Conservation (phyloP, 2,797 vertebrate species). For the Protonibea diacanthus region DNA sequence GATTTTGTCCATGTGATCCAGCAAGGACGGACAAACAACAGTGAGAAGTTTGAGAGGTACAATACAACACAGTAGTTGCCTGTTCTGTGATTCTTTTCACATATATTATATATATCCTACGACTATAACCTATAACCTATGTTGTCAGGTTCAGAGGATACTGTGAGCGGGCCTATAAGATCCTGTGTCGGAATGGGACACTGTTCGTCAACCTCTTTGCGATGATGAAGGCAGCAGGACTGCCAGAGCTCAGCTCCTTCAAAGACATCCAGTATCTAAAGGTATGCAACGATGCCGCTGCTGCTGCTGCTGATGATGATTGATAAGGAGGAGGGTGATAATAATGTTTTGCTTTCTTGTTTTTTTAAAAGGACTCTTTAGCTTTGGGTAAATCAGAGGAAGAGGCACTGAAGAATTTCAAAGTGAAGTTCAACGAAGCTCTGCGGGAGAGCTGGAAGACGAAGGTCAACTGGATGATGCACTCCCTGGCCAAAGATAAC, state of each 20-base stretch:
- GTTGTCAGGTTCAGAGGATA: slow-evolving; percentile 92
- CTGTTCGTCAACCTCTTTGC: slow-evolving; percentile 98
- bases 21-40: slow-evolving; percentile 95
- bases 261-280: slow-evolving; percentile 99
- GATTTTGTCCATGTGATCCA: slow-evolving; percentile 99
- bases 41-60: slow-evolving; percentile 97
- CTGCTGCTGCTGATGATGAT: neutral
- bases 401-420: slow-evolving; percentile 97
- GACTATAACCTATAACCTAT: neutral
- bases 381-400: slow-evolving; percentile 96
- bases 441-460: slow-evolving; percentile 99
- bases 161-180: slow-evolving; percentile 97
- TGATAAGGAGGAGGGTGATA: neutral
- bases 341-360: slow-evolving; percentile 22
- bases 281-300: slow-evolving; percentile 77
- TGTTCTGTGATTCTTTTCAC: neutral
- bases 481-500: slow-evolving; percentile 97
- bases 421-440: slow-evolving; percentile 98
- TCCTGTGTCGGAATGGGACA: slow-evolving; percentile 93
- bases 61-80: neutral
- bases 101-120: neutral
- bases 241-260: slow-evolving; percentile 96
- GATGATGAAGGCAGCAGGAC: slow-evolving; percentile 97
- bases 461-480: slow-evolving; percentile 99
- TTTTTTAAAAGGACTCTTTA: slow-evolving; percentile 91